phyloP scores from a whole-genome alignment of 1,140 invertebrate genomes.

The Aricia agestis region DNA sequence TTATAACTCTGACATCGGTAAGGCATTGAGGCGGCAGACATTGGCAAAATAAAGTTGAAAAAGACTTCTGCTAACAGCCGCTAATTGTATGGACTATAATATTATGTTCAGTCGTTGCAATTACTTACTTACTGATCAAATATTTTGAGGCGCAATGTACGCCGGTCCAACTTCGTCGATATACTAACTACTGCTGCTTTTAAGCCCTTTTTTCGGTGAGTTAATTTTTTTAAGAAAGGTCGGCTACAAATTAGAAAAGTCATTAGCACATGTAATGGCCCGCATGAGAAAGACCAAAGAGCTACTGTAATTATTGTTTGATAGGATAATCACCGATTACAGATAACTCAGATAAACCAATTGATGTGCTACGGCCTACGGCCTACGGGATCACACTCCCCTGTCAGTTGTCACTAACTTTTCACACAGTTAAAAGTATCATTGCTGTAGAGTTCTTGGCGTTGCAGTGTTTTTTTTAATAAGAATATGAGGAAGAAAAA shows the following conservation, averaged over 20 bases:
- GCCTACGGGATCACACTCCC: neutral
- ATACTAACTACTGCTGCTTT: neutral
- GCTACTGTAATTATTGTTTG: neutral
- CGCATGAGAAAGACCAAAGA: neutral
- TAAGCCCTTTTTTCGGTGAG: neutral
- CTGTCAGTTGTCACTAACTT: neutral
- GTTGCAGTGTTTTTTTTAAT: too few species aligned
- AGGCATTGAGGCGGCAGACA: too few species aligned
- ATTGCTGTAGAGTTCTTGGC: too few species aligned
- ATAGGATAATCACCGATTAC: slow-evolving; percentile 3
- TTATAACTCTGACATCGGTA: too few species aligned
- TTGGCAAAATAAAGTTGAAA: too few species aligned
- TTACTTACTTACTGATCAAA: too few species aligned
- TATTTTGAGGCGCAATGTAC: too few species aligned
- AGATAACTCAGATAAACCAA: neutral
- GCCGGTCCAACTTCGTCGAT: too few species aligned
- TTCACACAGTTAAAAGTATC: neutral
- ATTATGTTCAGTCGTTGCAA: too few species aligned
- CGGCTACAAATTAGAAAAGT: neutral
- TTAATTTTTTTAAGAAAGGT: neutral
- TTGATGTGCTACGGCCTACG: neutral
- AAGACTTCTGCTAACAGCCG: too few species aligned
- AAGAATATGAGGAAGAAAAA: too few species aligned
- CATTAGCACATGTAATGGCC: neutral
- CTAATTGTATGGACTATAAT: too few species aligned